Conservation (phyloP, 2,113 vertebrate species). For the Percina caprodes region DNA sequence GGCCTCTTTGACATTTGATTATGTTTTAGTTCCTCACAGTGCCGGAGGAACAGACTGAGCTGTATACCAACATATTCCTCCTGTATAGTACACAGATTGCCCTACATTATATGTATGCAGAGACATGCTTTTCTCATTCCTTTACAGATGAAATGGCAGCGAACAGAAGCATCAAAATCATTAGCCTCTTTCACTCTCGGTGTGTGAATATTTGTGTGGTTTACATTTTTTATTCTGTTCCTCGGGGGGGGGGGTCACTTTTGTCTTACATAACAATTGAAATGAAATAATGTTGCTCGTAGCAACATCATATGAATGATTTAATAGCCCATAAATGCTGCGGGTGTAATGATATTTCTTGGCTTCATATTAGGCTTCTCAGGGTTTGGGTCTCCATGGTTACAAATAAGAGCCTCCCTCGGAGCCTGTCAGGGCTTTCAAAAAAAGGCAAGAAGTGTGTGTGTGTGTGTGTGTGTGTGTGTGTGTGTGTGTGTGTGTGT, state of each 20-base stretch:
- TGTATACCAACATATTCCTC: not conserved
- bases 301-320: constrained; percentile 68
- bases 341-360: constrained; percentile 65
- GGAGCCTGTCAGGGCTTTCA: constrained; percentile 63
- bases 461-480: constrained; percentile 38
- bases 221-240: constrained; percentile 26
- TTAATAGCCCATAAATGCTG: constrained; percentile 68
- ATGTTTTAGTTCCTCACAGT: constrained; percentile 37
- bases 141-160: not conserved
- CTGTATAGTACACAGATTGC: not conserved
- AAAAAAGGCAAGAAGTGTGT: constrained; percentile 15
- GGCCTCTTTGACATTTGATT: constrained; percentile 55
- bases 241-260: constrained; percentile 38
- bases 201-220: not conserved
- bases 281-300: constrained; percentile 67
- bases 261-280: constrained; percentile 66
- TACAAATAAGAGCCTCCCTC: constrained; percentile 75
- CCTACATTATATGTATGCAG: not conserved
- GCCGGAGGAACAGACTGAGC: not conserved
- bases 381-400: constrained; percentile 79
- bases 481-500: constrained; percentile 33
- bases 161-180: not conserved
- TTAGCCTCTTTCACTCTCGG: not conserved
- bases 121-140: constrained; percentile 11
- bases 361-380: constrained; percentile 68